Base-by-base conservation (phyloP, 2,113 vertebrate species). In the Ovibos moschatus region DNA sequence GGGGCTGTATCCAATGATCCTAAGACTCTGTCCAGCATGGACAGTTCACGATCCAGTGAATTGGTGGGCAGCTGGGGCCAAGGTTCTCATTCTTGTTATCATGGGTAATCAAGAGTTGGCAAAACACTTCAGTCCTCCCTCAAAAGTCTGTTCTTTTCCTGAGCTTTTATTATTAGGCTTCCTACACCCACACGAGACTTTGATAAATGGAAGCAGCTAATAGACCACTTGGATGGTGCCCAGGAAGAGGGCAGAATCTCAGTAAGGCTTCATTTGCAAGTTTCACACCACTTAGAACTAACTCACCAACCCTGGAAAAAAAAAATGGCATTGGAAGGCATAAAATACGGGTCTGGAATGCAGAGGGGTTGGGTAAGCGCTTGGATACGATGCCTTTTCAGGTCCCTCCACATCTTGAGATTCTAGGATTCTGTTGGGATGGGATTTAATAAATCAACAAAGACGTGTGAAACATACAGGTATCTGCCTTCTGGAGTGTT, bases 281-380 rank as follows among this genome's bases (percentile, higher is more conserved):
- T 79, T 89, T 23, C 16, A 51, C 55, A 21, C n/a, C 16, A 51
- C 62, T 87, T 45, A 74, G 71, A 91, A 87, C 5, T 2, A 28
- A 94, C 30, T 43, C 78, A 16, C 19, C 78, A 71, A 51, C n/a
- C 25, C 36, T n/a, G 19, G 30, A 17, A 83, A 8, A 87, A 87
- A 79, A 4, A 53, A 62, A 33, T 53, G 27, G n/a, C 47, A 55
- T 3, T 25, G 50, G 9, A 53, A 36, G 51, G 45, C 71, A 64
- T 17, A 13, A 50, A 33, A 27, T 50, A 5, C 0, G 6, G 36
- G 27, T 8, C 14, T 3, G 3, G 23, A 36, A 10, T 1, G 13
- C 1, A 76, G 53, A 25, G 36, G 30, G 14, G 16, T 19, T 2
- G 47, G 7, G 76, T 1, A 1, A 17, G 40, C 2, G 1, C 10